phyloP scores from a whole-genome alignment of 35 echinoderm and acorn worm species.

The Heliocidaris erythrogramma region DNA sequence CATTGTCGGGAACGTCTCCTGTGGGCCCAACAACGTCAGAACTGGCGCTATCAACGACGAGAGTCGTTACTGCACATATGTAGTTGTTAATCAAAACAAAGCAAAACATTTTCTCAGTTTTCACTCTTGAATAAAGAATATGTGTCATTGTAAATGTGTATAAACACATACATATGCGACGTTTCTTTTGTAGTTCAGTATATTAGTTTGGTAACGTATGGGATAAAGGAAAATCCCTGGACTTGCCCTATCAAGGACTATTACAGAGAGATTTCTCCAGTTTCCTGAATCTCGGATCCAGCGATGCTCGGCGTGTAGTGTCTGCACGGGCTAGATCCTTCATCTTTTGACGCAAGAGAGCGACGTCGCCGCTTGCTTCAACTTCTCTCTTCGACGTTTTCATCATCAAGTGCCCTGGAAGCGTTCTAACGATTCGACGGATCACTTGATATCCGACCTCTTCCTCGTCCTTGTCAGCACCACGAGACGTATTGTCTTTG shows the following conservation, averaged over 20 bases:
- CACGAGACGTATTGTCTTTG: not conserved
- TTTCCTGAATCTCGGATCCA: conserved; percentile 56
- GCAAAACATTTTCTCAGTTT: too few species aligned
- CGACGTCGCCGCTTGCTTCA: conserved; percentile 50
- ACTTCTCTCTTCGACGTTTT: conserved; percentile 63
- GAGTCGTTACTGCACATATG: too few species aligned
- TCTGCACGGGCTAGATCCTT: conserved; percentile 40
- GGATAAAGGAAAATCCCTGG: too few species aligned
- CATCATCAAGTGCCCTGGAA: conserved; percentile 65
- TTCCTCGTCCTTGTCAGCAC: not conserved
- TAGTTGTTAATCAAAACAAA: too few species aligned
- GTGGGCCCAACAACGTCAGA: too few species aligned
- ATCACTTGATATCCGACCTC: conserved; percentile 46
- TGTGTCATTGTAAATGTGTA: too few species aligned
- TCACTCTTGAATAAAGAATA: too few species aligned
- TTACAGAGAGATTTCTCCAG: conserved; percentile 48
- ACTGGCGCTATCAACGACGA: too few species aligned
- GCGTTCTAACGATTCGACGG: conserved; percentile 53
- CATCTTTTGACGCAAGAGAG: conserved; percentile 37
- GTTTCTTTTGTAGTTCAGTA: too few species aligned
- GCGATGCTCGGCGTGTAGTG: not conserved
- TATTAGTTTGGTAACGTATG: too few species aligned
- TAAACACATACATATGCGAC: too few species aligned
- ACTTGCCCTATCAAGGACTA: not conserved
- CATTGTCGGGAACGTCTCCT: too few species aligned